Percentiles rank a stretch among this genome's conserved stretches.
Evolutionary conservation across 2,888 invertebrate species (phyloP).

Genomic region (Trichopria drosophilae): DNA sequence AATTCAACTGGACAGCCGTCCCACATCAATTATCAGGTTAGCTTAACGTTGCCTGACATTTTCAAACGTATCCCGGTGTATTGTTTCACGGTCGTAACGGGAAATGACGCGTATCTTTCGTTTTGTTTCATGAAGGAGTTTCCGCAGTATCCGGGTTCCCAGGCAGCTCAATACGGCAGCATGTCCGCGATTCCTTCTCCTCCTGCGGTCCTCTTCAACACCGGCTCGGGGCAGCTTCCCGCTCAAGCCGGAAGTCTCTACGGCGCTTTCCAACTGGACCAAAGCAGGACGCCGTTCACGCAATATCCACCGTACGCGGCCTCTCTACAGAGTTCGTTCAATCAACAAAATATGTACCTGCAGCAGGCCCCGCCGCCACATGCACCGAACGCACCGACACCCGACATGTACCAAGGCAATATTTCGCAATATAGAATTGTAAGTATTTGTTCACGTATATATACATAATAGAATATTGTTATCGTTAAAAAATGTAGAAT

Average conservation of each 20-base stretch:
- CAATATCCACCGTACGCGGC: constrained; percentile 76
- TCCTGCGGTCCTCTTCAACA: constrained; percentile 79
- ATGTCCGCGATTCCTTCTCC: constrained; percentile 87
- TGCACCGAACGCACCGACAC: constrained; percentile 63
- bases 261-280: constrained; percentile 78
- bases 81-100: too few species aligned
- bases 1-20: constrained; percentile 60
- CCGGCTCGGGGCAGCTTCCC: constrained; percentile 68
- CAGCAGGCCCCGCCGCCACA: constrained; percentile 64
- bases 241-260: constrained; percentile 75
- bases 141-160: constrained; percentile 54
- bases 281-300: constrained; percentile 78
- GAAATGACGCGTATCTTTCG: not conserved
- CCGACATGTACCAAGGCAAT: constrained; percentile 72
- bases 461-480: too few species aligned
- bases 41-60: constrained; percentile 29
- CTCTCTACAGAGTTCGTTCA: constrained; percentile 61
- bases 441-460: too few species aligned
- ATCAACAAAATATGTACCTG: constrained; percentile 60
- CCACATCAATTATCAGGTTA: constrained; percentile 74
- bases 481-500: too few species aligned
- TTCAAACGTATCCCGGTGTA: too few species aligned
- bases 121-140: constrained; percentile 50
- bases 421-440: constrained; percentile 66
- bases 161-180: constrained; percentile 69